phyloP scores from a whole-genome alignment of 53 echinoderm and acorn worm species.

The Henricia sp. region DNA sequence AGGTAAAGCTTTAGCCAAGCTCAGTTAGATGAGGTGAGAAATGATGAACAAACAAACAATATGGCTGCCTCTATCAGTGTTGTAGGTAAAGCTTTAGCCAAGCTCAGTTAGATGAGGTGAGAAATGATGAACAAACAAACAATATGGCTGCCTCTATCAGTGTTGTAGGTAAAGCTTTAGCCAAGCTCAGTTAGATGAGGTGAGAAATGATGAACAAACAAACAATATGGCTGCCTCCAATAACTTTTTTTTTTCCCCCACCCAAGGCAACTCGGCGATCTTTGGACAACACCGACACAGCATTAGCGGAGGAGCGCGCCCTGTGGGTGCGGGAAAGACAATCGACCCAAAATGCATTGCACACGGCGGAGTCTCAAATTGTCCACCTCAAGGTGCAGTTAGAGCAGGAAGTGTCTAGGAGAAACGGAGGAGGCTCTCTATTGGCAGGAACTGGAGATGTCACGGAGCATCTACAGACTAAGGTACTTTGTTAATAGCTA shows the following conservation, averaged over 20 bases:
- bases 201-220: no score
- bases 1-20: no score
- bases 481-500: constrained; percentile 49
- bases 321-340: constrained; percentile 82
- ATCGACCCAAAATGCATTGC: constrained; percentile 79
- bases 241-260: no score
- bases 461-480: constrained; percentile 77
- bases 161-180: no score
- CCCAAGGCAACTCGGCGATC: constrained; percentile 48
- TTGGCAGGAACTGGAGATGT: constrained; percentile 64
- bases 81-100: no score
- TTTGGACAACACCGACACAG: constrained; percentile 50
- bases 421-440: constrained; percentile 67
- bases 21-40: no score
- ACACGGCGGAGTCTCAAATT: constrained; percentile 84
- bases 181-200: no score
- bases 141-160: no score
- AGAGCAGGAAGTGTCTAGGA: constrained; percentile 63
- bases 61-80: no score
- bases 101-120: no score
- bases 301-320: constrained; percentile 71
- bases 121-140: no score
- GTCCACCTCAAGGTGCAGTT: constrained; percentile 80
- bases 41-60: no score
- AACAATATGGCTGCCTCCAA: neutral